Percentiles rank a stretch among this genome's conserved stretches.
These are phyloP conservation scores for Amiota communis DNA, from an alignment of 2,888 invertebrate genomes.

Conservation along the genomic window DNA sequence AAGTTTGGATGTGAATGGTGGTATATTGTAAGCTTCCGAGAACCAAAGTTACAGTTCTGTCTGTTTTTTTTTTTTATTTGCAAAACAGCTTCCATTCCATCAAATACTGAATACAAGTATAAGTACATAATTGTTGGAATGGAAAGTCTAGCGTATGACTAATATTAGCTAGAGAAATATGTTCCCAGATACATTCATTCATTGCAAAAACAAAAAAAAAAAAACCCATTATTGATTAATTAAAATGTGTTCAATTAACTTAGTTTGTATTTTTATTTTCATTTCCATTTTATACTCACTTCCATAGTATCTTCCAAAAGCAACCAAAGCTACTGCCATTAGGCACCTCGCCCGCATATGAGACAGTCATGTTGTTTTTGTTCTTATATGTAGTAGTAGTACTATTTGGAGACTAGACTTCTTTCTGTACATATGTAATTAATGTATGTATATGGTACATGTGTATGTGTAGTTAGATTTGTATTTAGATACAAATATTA, in stretches of 20 bases:
- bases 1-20: no score
- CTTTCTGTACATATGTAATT: neutral
- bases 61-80: no score
- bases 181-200: no score
- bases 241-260: neutral
- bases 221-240: neutral
- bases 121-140: no score
- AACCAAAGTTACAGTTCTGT: no score
- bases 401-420: neutral
- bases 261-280: neutral
- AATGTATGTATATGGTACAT: neutral
- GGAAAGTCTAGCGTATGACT: no score
- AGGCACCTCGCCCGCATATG: conserved; percentile 91
- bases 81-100: no score
- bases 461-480: neutral
- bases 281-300: conserved; percentile 77
- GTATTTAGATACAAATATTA: conserved; percentile 24
- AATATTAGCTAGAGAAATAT: no score
- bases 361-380: conserved; percentile 82
- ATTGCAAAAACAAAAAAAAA: neutral
- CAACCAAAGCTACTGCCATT: conserved; percentile 94
- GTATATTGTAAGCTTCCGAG: no score
- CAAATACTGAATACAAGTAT: no score
- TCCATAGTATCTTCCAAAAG: conserved; percentile 91
- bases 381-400: neutral